phyloP scores from a whole-genome alignment of 2,797 vertebrate species.

The Threskiornis aethiopicus region DNA sequence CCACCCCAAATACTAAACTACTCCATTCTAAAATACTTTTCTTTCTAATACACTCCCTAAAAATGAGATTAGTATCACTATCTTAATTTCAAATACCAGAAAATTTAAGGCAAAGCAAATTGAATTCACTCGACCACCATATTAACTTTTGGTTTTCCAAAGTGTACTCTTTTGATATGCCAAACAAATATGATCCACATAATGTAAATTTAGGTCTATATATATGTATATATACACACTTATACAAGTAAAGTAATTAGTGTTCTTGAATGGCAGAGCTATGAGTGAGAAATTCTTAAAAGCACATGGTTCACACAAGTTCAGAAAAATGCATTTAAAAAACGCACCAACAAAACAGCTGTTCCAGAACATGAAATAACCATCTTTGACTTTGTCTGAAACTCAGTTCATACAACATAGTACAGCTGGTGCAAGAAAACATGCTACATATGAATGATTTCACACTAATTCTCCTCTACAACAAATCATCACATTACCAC shows the following conservation, averaged over 20 bases:
- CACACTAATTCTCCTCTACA: not conserved
- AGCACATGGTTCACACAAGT: not conserved
- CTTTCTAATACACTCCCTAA: not conserved
- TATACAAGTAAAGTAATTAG: not conserved
- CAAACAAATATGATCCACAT: not conserved
- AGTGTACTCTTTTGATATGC: not conserved
- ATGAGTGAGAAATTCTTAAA: not conserved
- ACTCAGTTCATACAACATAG: not conserved
- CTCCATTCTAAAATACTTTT: not conserved
- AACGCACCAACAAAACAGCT: not conserved
- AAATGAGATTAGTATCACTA: not conserved
- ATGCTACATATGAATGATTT: not conserved
- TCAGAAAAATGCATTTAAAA: not conserved
- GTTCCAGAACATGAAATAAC: not conserved
- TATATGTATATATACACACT: too few relatives aligned
- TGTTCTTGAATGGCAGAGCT: not conserved
- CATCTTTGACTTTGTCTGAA: not conserved
- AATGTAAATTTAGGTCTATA: not conserved
- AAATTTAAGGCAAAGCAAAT: not conserved
- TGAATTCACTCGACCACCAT: not conserved
- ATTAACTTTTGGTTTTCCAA: not conserved
- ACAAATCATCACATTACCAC: not conserved
- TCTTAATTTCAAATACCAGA: not conserved
- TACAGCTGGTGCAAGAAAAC: not conserved
- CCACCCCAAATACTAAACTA: not conserved